Evolutionary conservation across 2,113 vertebrate species (phyloP).

Genomic region (Pycnonotus jocosus): DNA sequence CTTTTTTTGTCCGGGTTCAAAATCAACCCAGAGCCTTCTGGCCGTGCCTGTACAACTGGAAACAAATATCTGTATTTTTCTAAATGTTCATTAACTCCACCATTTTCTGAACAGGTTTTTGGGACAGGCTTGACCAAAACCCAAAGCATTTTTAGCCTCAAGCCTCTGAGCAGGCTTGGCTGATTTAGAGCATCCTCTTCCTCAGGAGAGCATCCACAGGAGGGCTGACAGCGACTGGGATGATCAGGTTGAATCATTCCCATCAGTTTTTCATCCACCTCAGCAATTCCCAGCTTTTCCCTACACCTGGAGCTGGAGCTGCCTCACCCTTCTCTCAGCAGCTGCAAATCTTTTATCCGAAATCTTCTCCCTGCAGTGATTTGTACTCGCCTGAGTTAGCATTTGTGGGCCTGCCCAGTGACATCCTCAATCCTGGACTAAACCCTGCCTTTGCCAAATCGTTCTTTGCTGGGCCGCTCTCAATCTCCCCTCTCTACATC

Average conservation of each 20-base stretch:
- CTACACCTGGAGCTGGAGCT: neutral
- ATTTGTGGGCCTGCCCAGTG: neutral
- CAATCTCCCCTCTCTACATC: neutral
- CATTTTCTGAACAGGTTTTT: neutral
- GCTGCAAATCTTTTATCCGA: neutral
- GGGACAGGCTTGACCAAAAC: neutral
- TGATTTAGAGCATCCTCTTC: fast-evolving
- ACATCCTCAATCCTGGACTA: neutral
- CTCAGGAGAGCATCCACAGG: fast-evolving
- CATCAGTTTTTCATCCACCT: neutral
- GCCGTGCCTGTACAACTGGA: neutral
- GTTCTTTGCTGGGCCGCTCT: neutral
- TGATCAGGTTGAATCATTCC: neutral
- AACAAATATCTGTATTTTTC: neutral
- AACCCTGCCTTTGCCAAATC: neutral
- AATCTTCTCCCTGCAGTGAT: neutral
- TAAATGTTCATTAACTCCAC: neutral
- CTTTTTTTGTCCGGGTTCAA: neutral
- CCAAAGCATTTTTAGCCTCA: neutral
- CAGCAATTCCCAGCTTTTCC: neutral
- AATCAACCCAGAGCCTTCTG: neutral
- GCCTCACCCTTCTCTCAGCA: neutral
- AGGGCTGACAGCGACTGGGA: neutral
- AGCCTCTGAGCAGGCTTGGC: neutral
- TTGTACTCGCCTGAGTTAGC: neutral